Evolutionary conservation across 2,113 vertebrate species (phyloP).

Genomic region (Chloebia gouldiae): DNA sequence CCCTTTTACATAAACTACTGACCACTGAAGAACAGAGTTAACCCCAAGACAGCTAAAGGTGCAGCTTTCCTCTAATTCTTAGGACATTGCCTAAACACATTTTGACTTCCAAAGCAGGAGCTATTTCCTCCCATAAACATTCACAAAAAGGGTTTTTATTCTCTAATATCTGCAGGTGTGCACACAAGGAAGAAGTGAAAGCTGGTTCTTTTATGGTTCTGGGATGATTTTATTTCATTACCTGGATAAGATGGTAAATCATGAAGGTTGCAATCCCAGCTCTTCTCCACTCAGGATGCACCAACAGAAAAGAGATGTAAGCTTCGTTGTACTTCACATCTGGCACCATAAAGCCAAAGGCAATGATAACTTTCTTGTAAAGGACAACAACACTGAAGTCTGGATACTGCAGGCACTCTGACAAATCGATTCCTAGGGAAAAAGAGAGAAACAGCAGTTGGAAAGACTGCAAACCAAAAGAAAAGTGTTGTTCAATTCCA

Average conservation of each 20-base stretch:
- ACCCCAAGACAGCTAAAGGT: not conserved
- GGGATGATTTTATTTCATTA: conserved; percentile 42
- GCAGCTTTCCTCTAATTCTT: not conserved
- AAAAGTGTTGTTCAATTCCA: not conserved
- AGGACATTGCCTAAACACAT: not conserved
- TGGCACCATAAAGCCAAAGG: conserved; percentile 97
- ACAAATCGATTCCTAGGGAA: conserved; percentile 89
- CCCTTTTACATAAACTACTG: not conserved
- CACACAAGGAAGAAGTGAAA: not conserved
- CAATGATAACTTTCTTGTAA: conserved; percentile 94
- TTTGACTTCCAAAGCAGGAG: not conserved
- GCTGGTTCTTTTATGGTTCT: too few relatives aligned
- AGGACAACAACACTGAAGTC: conserved; percentile 98
- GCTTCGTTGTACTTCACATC: conserved; percentile 98
- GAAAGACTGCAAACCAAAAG: not conserved
- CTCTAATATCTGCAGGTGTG: not conserved
- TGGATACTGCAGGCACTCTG: conserved; percentile 96
- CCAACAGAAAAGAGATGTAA: conserved; percentile 96
- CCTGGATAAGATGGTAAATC: conserved; percentile 99
- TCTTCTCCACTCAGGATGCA: conserved; percentile 96
- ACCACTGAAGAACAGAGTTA: not conserved
- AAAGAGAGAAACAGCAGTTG: not conserved
- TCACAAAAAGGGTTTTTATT: not conserved
- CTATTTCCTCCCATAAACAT: not conserved
- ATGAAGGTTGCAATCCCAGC: conserved; percentile 97